Percentiles rank a stretch among this genome's conserved stretches.
Conservation (phyloP, 1,140 invertebrate genomes). For the Eriocheir sinensis region DNA sequence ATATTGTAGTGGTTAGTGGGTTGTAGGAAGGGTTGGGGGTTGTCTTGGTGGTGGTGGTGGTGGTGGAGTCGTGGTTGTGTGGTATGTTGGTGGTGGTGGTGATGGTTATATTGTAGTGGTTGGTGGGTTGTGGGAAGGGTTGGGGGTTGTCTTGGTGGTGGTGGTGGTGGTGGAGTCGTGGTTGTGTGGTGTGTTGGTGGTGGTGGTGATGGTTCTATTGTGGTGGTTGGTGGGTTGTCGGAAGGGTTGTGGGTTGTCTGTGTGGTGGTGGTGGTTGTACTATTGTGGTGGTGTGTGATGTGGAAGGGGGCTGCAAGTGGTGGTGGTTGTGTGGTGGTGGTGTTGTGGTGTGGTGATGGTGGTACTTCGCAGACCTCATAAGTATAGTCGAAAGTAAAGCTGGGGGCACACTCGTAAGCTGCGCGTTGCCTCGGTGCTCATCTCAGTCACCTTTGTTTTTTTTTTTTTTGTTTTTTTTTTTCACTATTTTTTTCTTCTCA, state of each 20-base stretch:
- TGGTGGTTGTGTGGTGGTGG: not conserved
- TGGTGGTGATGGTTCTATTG: not conserved
- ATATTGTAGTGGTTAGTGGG: too few relatives aligned
- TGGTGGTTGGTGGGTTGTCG: not conserved
- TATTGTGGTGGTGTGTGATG: not conserved
- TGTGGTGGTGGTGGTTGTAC: not conserved
- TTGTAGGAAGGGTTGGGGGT: too few relatives aligned
- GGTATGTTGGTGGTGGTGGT: not conserved
- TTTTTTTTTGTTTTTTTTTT: too few relatives aligned
- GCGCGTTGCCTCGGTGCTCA: too few relatives aligned
- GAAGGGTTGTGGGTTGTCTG: not conserved
- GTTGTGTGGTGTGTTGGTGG: not conserved
- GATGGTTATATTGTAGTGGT: not conserved
- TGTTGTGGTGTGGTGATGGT: too few relatives aligned
- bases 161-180: not conserved
- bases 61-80: not conserved
- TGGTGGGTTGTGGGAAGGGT: not conserved
- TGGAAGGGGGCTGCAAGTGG: not conserved
- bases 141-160: not conserved
- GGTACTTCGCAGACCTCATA: too few relatives aligned
- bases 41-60: not conserved
- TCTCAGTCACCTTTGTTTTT: too few relatives aligned
- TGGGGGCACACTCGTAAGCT: too few relatives aligned
- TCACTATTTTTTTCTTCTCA: too few relatives aligned
- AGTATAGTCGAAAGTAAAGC: too few relatives aligned